phyloP scores from a whole-genome alignment of 2,797 vertebrate genomes.

The Tangara arthus region DNA sequence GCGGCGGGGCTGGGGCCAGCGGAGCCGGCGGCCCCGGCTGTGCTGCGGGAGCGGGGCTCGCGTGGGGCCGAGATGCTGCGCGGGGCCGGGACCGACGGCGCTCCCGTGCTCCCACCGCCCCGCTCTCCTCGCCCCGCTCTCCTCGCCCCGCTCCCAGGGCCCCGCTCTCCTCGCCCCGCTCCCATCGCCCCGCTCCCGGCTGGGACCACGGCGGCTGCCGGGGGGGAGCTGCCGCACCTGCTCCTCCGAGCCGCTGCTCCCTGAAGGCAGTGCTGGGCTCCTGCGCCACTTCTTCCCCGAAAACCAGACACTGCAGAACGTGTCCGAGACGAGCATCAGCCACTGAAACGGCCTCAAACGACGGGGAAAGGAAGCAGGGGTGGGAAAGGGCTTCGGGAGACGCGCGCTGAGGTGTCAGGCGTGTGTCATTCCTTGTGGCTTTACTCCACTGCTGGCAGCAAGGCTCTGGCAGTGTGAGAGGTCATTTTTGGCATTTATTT shows the following conservation, averaged over 20 bases:
- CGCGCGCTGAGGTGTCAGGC: not conserved
- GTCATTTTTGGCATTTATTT: not conserved
- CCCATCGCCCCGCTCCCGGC: fast-evolving
- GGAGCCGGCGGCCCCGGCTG: not conserved
- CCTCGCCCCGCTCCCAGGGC: not conserved
- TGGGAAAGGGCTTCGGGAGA: not conserved
- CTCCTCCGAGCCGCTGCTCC: not conserved
- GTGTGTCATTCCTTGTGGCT: fast-evolving
- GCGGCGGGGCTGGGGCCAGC: not conserved
- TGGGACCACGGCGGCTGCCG: too few species aligned
- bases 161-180: fast-evolving
- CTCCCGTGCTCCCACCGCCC: not conserved
- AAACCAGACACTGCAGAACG: fast-evolving
- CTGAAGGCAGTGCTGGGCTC: not conserved
- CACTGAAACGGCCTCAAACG: fast-evolving
- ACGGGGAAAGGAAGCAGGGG: fast-evolving
- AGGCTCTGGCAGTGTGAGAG: not conserved
- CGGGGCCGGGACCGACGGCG: not conserved
- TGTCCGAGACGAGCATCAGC: fast-evolving
- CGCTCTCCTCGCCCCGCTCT: too few species aligned
- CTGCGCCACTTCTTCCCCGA: fast-evolving
- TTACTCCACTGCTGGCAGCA: fast-evolving
- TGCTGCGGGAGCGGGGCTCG: not conserved
- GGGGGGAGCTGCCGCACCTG: not conserved
- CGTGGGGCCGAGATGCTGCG: not conserved